Evolutionary conservation across 1,140 invertebrate species (phyloP).

Genomic region (Panonychus citri): DNA sequence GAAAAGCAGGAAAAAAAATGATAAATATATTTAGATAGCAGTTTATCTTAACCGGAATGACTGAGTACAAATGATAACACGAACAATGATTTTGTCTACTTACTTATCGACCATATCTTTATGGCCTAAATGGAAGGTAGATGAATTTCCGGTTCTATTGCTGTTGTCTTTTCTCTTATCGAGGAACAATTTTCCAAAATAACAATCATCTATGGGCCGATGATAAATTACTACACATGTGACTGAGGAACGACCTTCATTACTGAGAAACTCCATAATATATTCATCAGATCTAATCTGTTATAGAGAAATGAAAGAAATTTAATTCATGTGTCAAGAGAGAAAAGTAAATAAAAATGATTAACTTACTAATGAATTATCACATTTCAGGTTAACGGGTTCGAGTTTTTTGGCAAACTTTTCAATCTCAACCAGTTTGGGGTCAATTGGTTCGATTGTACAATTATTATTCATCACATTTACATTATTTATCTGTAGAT

Average conservation of each 20-base stretch:
- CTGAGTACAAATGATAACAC: no score
- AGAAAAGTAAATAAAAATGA: no score
- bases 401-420: conserved; percentile 5
- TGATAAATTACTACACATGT: conserved; percentile 63
- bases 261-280: conserved; percentile 6
- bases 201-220: conserved; percentile 59
- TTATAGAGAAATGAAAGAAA: background rate
- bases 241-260: conserved; percentile 22
- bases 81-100: no score
- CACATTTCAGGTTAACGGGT: background rate
- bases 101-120: background rate
- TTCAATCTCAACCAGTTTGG: conserved; percentile 1
- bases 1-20: background rate
- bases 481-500: background rate
- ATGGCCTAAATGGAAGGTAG: background rate
- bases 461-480: background rate
- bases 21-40: no score
- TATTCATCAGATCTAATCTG: conserved; percentile 8
- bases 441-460: background rate
- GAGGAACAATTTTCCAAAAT: conserved; percentile 65
- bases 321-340: no score
- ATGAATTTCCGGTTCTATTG: background rate
- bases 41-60: no score
- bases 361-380: conserved; percentile 6
- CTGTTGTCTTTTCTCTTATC: conserved; percentile 38